A percentile compares a stretch with the other conserved stretches of the same genome.
Conservation (phyloP, 1,140 invertebrate species). For the Drosophila hydei region DNA sequence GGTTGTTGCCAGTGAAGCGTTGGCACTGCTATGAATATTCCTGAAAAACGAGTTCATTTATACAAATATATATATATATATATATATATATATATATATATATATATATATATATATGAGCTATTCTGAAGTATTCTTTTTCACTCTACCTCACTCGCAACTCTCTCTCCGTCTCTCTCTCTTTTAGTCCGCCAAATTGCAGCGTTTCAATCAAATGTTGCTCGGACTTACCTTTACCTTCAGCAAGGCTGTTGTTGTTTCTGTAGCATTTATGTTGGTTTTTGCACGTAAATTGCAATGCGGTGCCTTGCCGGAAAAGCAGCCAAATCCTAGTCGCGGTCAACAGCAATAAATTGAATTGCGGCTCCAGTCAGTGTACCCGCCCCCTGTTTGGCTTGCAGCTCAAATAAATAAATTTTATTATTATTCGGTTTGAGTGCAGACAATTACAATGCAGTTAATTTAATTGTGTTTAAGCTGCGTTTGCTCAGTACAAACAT, state of each 20-base stretch:
- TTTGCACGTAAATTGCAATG: constrained; percentile 70
- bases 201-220: constrained; percentile 71
- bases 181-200: constrained; percentile 40
- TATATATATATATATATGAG: constrained; percentile 2
- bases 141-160: neutral
- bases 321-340: constrained; percentile 58
- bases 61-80: constrained; percentile 1
- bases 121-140: constrained; percentile 28
- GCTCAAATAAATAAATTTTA: constrained; percentile 48
- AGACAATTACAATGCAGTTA: constrained; percentile 54
- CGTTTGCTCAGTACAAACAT: constrained; percentile 5
- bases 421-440: constrained; percentile 50
- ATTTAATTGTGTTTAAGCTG: constrained; percentile 52
- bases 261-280: constrained; percentile 58
- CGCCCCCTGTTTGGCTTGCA: neutral
- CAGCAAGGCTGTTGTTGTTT: constrained; percentile 47
- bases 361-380: constrained; percentile 18
- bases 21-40: constrained; percentile 73
- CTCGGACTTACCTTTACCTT: constrained; percentile 41
- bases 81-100: constrained; percentile 1
- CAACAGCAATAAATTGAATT: constrained; percentile 78
- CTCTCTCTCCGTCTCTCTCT: neutral
- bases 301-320: constrained; percentile 18
- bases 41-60: constrained; percentile 35
- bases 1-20: constrained; percentile 77